Base-by-base conservation (phyloP, 2,113 vertebrate genomes). In the Promerops cafer region DNA sequence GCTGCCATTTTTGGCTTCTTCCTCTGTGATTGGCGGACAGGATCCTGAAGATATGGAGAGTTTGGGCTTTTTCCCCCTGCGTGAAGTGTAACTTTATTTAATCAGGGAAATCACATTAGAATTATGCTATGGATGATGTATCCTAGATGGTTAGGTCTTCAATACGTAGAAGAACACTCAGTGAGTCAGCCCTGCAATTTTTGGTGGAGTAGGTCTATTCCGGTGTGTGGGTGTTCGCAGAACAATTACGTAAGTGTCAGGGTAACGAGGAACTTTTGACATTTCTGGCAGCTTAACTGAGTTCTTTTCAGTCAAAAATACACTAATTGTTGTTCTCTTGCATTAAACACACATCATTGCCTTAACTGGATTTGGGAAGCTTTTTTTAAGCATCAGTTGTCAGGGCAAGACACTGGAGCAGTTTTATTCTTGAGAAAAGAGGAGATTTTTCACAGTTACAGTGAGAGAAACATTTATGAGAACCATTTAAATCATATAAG, bases 191-290 rank as follows among this genome's bases (percentile, higher is more conserved):
- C 91, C 89, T 97, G 96, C 94, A 93, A 85, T 96, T 97, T 97
- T 96, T 96, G 95, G 97, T 97, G 94, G 96, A 98, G 98, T 96
- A 97, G 97, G 98, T 98, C 98, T 98, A 97, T 98, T 98, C 97
- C 52, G 52, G 97, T 87, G 45, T 71, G 96, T 98, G 97, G 98
- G 98, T 97, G 98, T 98, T 98, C 45, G 5, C 97, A 98, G 98
- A 97, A 98, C 97, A 97, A 97, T 98, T 98, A 98, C 94, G 91
- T 98, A 98, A 98, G 97, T 97, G 95, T 97, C 96, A 97, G 97
- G 94, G 83, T 90, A 97, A 95, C 53, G 47, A 97, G 97, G 97
- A 97, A 98, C 97, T 98, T 98, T 96, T 98, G 97, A 98, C 97
- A 97, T 98, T 96, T 97, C 88, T 97, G 97, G 97, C 97, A 97